These are phyloP conservation scores for Amniataba percoides DNA, from an alignment of 2,797 vertebrate genomes.

Conservation along the genomic window DNA sequence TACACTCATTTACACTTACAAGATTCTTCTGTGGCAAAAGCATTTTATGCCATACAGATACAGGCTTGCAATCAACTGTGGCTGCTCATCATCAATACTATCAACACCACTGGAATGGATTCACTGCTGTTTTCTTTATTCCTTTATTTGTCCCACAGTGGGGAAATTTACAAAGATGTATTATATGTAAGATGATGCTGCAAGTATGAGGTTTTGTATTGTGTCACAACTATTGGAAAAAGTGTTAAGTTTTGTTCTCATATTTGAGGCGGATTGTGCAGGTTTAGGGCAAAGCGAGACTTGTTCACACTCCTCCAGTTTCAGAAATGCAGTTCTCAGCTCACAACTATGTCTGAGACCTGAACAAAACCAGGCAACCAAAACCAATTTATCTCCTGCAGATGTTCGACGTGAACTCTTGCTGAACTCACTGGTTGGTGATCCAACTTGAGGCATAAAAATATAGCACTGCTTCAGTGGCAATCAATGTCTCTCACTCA, in stretches of 20 bases:
- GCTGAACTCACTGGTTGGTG: slow-evolving; percentile 23
- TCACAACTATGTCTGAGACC: neutral
- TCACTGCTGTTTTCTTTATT: neutral
- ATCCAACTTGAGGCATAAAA: neutral
- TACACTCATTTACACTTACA: neutral
- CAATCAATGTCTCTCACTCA: slow-evolving; percentile 3
- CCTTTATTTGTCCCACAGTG: too few relatives aligned
- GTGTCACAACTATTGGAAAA: neutral
- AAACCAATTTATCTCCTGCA: slow-evolving; percentile 7
- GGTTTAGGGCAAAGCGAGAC: slow-evolving; percentile 8
- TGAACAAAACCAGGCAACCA: slow-evolving; percentile 30
- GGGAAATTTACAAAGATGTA: too few relatives aligned
- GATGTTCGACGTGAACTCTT: slow-evolving; percentile 11
- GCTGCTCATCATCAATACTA: fast-evolving
- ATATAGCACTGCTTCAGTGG: slow-evolving; percentile 19
- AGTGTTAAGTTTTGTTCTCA: neutral
- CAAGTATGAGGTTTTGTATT: neutral
- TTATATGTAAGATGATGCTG: neutral
- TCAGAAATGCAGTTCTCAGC: slow-evolving; percentile 12
- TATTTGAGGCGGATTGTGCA: neutral
- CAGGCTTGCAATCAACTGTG: neutral
- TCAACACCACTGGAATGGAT: slow-evolving; percentile 3
- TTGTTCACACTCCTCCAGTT: slow-evolving; percentile 42
- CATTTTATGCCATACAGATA: neutral
- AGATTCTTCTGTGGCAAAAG: neutral